Base-by-base conservation (phyloP, 2,113 vertebrate species). In the Antigone vipio region DNA sequence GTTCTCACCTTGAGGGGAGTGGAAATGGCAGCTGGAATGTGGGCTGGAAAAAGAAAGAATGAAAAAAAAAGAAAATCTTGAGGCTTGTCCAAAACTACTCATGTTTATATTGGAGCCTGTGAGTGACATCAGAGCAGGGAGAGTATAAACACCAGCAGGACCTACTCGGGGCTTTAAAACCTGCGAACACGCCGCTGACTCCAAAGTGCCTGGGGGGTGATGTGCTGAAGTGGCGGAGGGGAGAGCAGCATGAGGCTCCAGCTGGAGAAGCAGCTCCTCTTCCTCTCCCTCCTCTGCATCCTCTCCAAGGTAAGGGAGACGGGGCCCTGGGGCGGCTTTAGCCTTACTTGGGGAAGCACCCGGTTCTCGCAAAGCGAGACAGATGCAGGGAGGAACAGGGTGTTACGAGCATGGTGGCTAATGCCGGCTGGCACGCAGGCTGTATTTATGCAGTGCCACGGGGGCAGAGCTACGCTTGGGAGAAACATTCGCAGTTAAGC, bases 61-160 rank as follows among this genome's bases (percentile, higher is more conserved):
- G 2, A 44, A 71, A 75, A 35, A 42, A 73, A 56, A 89, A 91
- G 55, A 87, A 95, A 97, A 81, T 90, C 85, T 97, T 97, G 97
- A 97, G 84, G 63, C 85, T 90, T 94, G 83, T 97, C 98, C 97
- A 98, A 96, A 96, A 93, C 96, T 96, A 88, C 95, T 97, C 89
- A 35, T 98, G 97, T 97, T 98, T 98, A 97, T 97, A 97, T 95
- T 98, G 97, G 97, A 97, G 97, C 96, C 95, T 93, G 95, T 78
- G 97, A 98, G 96, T 98, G 97, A 98, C 97, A 98, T 98, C 97
- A 96, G 95, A 97, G 96, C 91, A 40, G 84, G 80, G 96, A 97
- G 97, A 97, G 85, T 97, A 97, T 97, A 98, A 97, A 97, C 97
- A 97, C 90, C 97, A 96, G 96, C 93, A 42, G 94, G 93, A 97